Conservation (phyloP, 2,888 invertebrate genomes). For the Steromphala cineraria region DNA sequence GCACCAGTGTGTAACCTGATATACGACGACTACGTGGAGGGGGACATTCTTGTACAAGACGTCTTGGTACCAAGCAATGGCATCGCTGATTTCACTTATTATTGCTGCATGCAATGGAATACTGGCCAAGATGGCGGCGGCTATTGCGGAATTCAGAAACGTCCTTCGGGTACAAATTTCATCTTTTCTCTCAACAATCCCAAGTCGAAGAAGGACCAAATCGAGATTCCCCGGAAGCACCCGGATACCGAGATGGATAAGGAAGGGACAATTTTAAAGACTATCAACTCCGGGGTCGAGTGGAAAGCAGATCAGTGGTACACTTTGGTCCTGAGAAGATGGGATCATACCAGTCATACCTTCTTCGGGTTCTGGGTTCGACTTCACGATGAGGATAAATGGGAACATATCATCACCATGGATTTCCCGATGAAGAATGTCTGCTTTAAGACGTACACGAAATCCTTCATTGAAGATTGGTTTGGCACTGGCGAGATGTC, state of each 20-base stretch:
- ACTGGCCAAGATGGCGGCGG: conserved; percentile 51
- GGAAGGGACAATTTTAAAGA: conserved; percentile 54
- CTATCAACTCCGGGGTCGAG: conserved; percentile 52
- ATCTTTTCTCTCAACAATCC: conserved; percentile 58
- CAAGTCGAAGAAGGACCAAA: conserved; percentile 1
- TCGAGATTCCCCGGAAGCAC: conserved; percentile 29
- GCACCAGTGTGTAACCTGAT: conserved; percentile 50
- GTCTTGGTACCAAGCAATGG: conserved; percentile 49
- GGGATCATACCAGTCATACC: conserved; percentile 40
- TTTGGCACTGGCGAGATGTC: conserved; percentile 44
- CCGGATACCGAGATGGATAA: conserved; percentile 50
- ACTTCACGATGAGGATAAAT: conserved; percentile 41
- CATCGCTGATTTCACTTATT: conserved; percentile 48
- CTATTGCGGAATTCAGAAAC: conserved; percentile 59
- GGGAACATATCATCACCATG: conserved; percentile 53
- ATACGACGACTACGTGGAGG: conserved; percentile 43
- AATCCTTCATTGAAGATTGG: conserved; percentile 58
- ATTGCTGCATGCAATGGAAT: conserved; percentile 57
- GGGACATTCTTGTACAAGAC: conserved; percentile 52
- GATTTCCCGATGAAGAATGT: conserved; percentile 47
- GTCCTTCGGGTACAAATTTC: conserved; percentile 46
- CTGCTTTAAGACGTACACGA: conserved; percentile 40
- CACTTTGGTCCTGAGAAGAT: conserved; percentile 48
- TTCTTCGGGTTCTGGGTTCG: conserved; percentile 55
- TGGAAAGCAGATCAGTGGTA: conserved; percentile 58